Base-by-base conservation (phyloP, 2,113 vertebrate genomes). In the Xenopus laevis region DNA sequence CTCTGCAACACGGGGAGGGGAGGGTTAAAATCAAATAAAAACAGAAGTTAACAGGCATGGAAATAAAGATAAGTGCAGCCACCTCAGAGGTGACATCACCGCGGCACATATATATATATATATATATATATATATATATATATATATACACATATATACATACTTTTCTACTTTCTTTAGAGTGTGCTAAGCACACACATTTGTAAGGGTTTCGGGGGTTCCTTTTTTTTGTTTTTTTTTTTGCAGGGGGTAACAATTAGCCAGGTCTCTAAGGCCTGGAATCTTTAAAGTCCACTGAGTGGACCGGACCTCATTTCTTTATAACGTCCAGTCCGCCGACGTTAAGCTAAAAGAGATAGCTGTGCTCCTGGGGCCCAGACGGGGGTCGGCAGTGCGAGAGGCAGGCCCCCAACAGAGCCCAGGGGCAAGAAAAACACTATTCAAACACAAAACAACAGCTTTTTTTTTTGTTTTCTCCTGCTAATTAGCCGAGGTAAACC, bases 61-160 rank as follows among this genome's bases (percentile, higher is more conserved):
- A 55, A 55, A n/a, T 18, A 57, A 68, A 50, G 59, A 23, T n/a
- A n/a, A 13, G 30, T 68, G 73, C 67, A 75, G 58, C 58, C 73
- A 69, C 73, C 73, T 75, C 60, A 53, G 6, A 75, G 73, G 73
- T 55, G 65, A 53, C 62, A 53, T 60, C 65, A 69, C 73, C 44
- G 65, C 58, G 63, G 57, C 72, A 75, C 72, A 75, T 75, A 75
- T 75, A n/a, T n/a, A 68, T n/a, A n/a, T n/a, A n/a, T n/a, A n/a
- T n/a, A 44, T 65, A 75, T 65, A 75, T 75, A 75, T 75, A 68
- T 75, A 75, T 57, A 75, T 60, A 75, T 75, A 75, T 75, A 75
- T 75, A 75, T 65, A 75, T 5, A 63, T 75, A 75, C 65, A 75
- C 67, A 75, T 75, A 75, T 75, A 75, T 75, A 75, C 72, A 75